Base-by-base conservation (phyloP, 2,113 vertebrate species). In the Seriola rivoliana region DNA sequence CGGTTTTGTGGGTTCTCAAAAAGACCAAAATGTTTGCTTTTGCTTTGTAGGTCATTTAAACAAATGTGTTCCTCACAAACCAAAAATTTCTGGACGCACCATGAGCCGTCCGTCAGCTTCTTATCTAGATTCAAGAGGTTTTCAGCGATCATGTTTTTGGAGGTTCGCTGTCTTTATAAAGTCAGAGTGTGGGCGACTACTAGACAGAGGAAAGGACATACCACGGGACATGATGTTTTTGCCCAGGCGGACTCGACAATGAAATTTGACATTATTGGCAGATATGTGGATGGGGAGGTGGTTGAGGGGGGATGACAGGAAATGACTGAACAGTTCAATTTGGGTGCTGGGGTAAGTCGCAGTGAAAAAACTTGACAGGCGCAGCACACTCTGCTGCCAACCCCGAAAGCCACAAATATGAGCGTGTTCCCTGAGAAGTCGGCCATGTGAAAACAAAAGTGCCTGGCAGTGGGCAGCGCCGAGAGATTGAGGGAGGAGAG, bases 341-440 rank as follows among this genome's bases (percentile, higher is more conserved):
- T 93, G 81, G 88, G 89, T 86, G 85, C 87, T 79, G 86, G 93
- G 89, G 80, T 91, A 91, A 93, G 86, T 89, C 73, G 75, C 77
- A 92, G 88, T 92, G 66, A 78, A 89, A 90, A 92, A 91, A 88
- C 75, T 89, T 86, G 93, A 90, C 90, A 93, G 84, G 88, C 93
- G 67, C 74, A 92, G 92, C 87, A 90, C 87, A 90, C 91, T 90
- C 84, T 80, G 83, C 90, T 93, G 94, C 93, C 92, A 93, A 92
- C 80, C 92, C 90, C 83, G 58, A 92, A 94, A 94, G 92, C 93
- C 95, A 92, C 93, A 95, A 95, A 95, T 92, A 95, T 95, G 91
- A 94, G 87, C 80, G 79, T 93, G 91, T 95, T 95, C 93, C 91
- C 93, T 94, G 93, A 94, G 93, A 93, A 95, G 90, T 88, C 67